Evolutionary conservation across 2,113 vertebrate genomes (phyloP).

Genomic region (Centropristis striata): DNA sequence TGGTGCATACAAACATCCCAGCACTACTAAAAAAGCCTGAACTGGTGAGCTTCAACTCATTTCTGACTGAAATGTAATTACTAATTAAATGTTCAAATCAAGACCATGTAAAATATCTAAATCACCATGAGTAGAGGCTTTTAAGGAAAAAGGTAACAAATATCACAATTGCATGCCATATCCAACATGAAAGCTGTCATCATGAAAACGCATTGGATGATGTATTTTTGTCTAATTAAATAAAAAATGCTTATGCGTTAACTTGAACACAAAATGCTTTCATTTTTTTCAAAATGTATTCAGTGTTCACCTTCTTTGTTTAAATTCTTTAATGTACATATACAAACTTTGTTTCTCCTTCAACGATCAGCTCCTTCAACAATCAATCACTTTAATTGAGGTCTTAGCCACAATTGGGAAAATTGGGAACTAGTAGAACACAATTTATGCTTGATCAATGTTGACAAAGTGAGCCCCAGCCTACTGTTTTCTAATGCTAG

Average conservation of each 20-base stretch:
- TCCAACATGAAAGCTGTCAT: background rate
- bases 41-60: background rate
- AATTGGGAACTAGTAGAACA: slow-evolving; percentile 1
- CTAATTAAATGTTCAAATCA: background rate
- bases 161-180: background rate
- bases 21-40: background rate
- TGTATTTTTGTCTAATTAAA: too few species aligned
- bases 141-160: background rate
- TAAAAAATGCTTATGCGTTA: too few species aligned
- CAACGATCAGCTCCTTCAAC: slow-evolving; percentile 8
- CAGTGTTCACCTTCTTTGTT: background rate
- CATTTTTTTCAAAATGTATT: too few species aligned
- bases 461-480: background rate
- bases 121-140: background rate
- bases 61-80: background rate
- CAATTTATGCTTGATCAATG: slow-evolving; percentile 5
- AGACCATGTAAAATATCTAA: background rate
- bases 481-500: background rate
- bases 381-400: slow-evolving; percentile 21
- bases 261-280: too few species aligned
- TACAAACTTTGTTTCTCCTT: slow-evolving; percentile 8
- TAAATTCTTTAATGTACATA: background rate
- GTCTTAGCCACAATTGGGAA: slow-evolving; percentile 18
- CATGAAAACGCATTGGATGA: too few species aligned
- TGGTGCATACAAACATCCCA: background rate